These are phyloP conservation scores for Drosophila tristis DNA, from an alignment of 1,140 invertebrate species.

Conservation along the genomic window DNA sequence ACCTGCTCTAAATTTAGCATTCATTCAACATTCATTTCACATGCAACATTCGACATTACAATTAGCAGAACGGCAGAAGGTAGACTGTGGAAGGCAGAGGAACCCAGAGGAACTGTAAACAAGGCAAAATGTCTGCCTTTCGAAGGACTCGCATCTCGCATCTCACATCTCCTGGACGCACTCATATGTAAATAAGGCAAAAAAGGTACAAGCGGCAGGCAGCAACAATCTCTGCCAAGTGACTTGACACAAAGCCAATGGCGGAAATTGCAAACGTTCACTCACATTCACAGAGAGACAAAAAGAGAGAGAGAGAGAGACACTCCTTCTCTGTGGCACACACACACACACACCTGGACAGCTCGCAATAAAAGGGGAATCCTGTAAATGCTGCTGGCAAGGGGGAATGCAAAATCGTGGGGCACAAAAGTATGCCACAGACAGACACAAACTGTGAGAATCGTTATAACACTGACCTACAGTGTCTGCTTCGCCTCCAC, in stretches of 20 bases:
- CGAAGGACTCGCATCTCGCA: not conserved
- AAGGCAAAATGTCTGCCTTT: too few species aligned
- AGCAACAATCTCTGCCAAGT: constrained; percentile 43
- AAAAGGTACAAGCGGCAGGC: constrained; percentile 31
- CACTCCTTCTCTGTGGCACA: not conserved
- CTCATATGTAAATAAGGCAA: constrained; percentile 64
- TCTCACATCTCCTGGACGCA: constrained; percentile 9
- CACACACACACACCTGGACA: constrained; percentile 19
- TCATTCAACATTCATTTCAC: constrained; percentile 39
- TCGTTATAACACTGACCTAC: constrained; percentile 78
- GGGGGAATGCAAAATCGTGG: constrained; percentile 43
- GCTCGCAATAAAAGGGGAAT: constrained; percentile 12
- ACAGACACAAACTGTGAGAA: constrained; percentile 28
- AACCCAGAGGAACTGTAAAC: too few species aligned
- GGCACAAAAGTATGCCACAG: constrained; percentile 67
- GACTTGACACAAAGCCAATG: constrained; percentile 77
- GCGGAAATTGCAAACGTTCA: constrained; percentile 61
- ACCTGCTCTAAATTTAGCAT: constrained; percentile 11
- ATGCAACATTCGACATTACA: constrained; percentile 58
- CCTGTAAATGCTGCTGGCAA: constrained; percentile 57
- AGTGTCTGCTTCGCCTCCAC: constrained; percentile 13
- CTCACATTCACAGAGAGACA: constrained; percentile 6
- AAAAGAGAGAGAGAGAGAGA: not conserved
- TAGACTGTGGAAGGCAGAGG: too few species aligned
- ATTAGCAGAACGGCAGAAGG: constrained; percentile 46